Percentiles rank a stretch among this genome's conserved stretches.
These are phyloP conservation scores for Eretmochelys imbricata DNA, from an alignment of 2,113 vertebrate species.

Conservation along the genomic window DNA sequence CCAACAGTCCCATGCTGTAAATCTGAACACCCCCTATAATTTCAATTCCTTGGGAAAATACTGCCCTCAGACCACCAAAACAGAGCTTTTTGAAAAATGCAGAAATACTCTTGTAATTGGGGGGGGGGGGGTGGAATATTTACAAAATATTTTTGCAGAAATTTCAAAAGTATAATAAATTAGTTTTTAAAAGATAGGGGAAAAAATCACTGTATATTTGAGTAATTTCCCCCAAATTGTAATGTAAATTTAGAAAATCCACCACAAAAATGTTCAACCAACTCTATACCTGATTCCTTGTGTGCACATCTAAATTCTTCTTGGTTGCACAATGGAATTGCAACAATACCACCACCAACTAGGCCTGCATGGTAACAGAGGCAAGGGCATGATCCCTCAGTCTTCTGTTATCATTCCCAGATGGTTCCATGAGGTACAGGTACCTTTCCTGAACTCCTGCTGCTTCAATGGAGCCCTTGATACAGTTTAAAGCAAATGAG, in stretches of 20 bases:
- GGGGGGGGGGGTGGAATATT: not conserved
- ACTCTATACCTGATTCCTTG: not conserved
- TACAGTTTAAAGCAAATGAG: slow-evolving; percentile 19
- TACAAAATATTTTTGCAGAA: not conserved
- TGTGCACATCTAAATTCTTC: not conserved
- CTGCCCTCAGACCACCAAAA: not conserved
- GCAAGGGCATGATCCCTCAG: not conserved
- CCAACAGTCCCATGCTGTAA: not conserved
- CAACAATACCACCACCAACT: not conserved
- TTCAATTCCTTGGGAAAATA: not conserved
- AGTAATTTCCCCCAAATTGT: not conserved
- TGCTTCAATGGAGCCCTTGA: not conserved
- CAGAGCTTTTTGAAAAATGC: not conserved
- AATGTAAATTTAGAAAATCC: not conserved
- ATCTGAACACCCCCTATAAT: not conserved
- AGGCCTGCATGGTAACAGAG: not conserved
- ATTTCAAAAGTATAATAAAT: not conserved
- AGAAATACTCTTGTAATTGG: not conserved
- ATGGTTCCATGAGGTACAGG: not conserved
- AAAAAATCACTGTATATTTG: not conserved
- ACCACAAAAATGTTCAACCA: not conserved
- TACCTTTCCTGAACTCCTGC: not conserved
- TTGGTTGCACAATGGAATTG: not conserved
- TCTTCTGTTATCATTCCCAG: not conserved
- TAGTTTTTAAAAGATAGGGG: not conserved